Evolutionary conservation across 2,888 invertebrate species (phyloP), one percentile per base, ranked within the genome.

Genomic region (Orthonevra nobilis): DNA sequence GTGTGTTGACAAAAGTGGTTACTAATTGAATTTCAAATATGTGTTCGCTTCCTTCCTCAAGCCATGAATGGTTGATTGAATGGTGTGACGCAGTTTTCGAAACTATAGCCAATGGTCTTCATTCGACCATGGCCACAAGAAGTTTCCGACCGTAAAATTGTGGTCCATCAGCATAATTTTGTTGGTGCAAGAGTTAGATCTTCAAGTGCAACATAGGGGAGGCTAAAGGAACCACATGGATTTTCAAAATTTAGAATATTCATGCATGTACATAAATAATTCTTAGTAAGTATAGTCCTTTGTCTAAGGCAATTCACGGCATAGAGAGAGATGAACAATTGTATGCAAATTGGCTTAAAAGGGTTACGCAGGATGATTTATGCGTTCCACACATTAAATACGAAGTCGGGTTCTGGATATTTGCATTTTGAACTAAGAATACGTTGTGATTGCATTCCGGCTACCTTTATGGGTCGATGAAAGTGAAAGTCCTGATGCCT

Each of bases 341-440:
- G n/a, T 64, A 64, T 64, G 48, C 52, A 64, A 64, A 64, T 50
- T 64, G 52, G 30, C 42, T 42, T 52, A 32, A 52, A 52, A 64
- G 52, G 63, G 63, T 42, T 64, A 64, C 23, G 15, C 0, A 4
- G 4, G 20, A 52, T 20, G 52, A 64, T 64, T 64, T 64, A 64
- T 64, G 52, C 32, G 17, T 42, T 42, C 32, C 23, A 42, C 7
- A 52, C 30, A 52, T n/a, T n/a, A n/a, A n/a, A n/a, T n/a, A n/a
- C n/a, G n/a, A n/a, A n/a, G n/a, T n/a, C n/a, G n/a, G n/a, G n/a
- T n/a, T n/a, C n/a, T n/a, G n/a, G n/a, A n/a, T n/a, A n/a, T n/a
- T n/a, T n/a, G n/a, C n/a, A n/a, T n/a, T n/a, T n/a, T n/a, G n/a
- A n/a, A n/a, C n/a, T n/a, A n/a, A n/a, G n/a, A n/a, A n/a, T n/a